These are phyloP conservation scores for Trichonephila inaurata DNA, from an alignment of 1,140 invertebrate species.

Conservation along the genomic window DNA sequence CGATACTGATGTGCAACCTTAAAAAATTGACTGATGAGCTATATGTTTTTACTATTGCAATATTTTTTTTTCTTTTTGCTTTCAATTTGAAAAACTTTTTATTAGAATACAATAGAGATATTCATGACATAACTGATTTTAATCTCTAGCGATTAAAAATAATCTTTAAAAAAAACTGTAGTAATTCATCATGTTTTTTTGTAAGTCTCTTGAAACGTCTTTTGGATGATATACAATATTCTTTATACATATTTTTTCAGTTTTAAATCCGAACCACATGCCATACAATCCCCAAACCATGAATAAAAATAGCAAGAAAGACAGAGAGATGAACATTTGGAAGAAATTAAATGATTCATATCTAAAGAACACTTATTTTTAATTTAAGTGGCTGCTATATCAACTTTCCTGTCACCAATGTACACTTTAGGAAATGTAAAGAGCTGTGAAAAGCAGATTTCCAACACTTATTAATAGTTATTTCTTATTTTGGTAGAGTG, in stretches of 20 bases:
- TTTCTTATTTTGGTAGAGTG: slow-evolving; percentile 12
- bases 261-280: neutral
- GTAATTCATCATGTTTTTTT: no score
- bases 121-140: no score
- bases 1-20: no score
- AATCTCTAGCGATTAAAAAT: no score
- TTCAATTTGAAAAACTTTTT: no score
- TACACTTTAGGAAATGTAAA: neutral
- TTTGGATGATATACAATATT: no score
- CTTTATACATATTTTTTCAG: neutral
- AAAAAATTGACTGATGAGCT: no score
- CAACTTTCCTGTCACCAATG: neutral
- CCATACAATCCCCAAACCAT: neutral
- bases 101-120: no score
- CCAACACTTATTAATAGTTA: slow-evolving; percentile 9
- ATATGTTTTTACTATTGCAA: no score
- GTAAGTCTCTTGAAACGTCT: no score
- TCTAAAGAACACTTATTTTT: neutral
- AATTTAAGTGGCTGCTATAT: slow-evolving; percentile 14
- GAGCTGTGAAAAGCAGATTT: neutral
- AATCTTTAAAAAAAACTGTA: no score
- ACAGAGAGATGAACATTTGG: neutral
- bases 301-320: neutral
- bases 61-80: no score
- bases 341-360: neutral